Evolutionary conservation across 2,888 invertebrate genomes (phyloP), one percentile per base, ranked within the genome.

Genomic region (Melitaea athalia): DNA sequence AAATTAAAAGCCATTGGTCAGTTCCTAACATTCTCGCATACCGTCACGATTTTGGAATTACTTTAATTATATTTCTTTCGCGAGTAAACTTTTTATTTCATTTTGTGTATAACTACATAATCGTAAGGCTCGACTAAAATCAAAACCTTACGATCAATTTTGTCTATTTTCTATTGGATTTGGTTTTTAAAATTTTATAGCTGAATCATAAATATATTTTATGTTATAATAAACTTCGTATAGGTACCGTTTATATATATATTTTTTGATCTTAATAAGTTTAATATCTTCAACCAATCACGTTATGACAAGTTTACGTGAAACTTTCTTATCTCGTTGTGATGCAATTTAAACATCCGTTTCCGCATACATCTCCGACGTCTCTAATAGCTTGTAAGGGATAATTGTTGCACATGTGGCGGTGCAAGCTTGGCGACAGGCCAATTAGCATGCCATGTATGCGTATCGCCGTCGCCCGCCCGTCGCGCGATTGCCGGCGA

Each of bases 311-410:
- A 11, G 57, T 57, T 62, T 38, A 15, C 50, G 43, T 84, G 84
- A 82, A 83, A 81, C 80, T 80, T 81, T 81, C 86, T 89, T 92
- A 92, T 92, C 92, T 88, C 76, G 78, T 80, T 75, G 81, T 78
- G 88, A 88, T 87, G 89, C 90, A 87, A 91, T 91, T 92, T 87
- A 89, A 91, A 92, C 91, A 92, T 92, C 92, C 92, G 92, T 89
- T 92, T 92, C 92, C 92, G 91, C 85, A 90, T 86, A 84, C 86
- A 89, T 84, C 84, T 81, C 80, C 80, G 82, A n/a, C 14, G 8
- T 57, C 52, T 24, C 86, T 91, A 91, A 92, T 92, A 91, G 90
- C 84, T 86, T 84, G 88, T 89, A 88, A 84, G 88, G 90, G 86
- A 90, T 92, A 91, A 91, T 92, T 91, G 91, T 89, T 75, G 85